Evolutionary conservation across 2,113 vertebrate species (phyloP).

Genomic region (Prolemur simus): DNA sequence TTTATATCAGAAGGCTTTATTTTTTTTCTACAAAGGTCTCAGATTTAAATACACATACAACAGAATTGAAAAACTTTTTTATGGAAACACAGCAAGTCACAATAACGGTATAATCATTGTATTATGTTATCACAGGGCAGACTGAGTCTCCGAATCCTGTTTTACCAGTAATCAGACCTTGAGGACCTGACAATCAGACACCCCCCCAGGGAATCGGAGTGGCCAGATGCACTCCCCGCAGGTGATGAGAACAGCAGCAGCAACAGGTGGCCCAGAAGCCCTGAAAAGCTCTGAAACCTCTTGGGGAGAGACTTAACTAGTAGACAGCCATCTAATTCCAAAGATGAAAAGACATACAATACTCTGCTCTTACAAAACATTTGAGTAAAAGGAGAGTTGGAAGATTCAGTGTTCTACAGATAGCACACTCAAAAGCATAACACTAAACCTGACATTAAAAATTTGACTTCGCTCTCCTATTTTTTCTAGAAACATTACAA

Average conservation of each 20-base stretch:
- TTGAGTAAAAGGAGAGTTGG: not conserved
- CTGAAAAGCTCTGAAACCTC: not conserved
- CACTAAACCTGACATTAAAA: not conserved
- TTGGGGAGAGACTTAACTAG: not conserved
- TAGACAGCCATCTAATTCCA: not conserved
- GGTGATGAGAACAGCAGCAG: not conserved
- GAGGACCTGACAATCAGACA: not conserved
- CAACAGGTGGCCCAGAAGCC: conserved; percentile 49
- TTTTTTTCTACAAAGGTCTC: not conserved
- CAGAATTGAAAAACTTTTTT: not conserved
- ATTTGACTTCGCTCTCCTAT: not conserved
- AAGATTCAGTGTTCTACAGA: not conserved
- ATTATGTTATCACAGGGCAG: not conserved
- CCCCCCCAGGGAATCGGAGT: not conserved
- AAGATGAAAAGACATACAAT: conserved; percentile 15
- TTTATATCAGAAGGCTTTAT: not conserved
- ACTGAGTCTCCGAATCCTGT: not conserved
- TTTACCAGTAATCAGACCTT: not conserved
- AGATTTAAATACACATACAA: not conserved
- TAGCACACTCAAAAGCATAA: not conserved
- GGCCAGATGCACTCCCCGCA: not conserved
- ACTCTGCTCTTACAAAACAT: not conserved
- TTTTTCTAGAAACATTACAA: not conserved
- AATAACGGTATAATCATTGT: not conserved
- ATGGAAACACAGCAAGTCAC: not conserved